Conservation (phyloP, 2,888 invertebrate genomes). For the Mechanitis mazaeus region DNA sequence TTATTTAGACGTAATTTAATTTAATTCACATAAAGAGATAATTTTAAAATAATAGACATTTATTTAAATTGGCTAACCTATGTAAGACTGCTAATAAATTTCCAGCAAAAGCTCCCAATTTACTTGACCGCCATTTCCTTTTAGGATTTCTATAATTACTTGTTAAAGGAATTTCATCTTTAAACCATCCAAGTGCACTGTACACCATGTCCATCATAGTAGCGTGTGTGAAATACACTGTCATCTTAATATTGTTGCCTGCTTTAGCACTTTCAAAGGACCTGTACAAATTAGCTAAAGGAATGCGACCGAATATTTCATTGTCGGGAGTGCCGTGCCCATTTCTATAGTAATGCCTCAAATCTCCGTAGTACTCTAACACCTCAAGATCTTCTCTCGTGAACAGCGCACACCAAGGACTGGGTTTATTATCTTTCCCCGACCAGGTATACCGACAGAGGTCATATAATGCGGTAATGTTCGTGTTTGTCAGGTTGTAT, state of each 20-base stretch:
- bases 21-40: too few species aligned
- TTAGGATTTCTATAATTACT: slow-evolving; percentile 76
- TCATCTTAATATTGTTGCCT: slow-evolving; percentile 64
- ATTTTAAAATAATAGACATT: too few species aligned
- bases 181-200: slow-evolving; percentile 79
- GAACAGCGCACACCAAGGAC: slow-evolving; percentile 87
- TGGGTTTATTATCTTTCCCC: slow-evolving; percentile 60
- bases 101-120: slow-evolving; percentile 80
- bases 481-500: slow-evolving; percentile 44
- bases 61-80: slow-evolving; percentile 60
- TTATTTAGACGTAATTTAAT: too few species aligned
- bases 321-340: slow-evolving; percentile 70
- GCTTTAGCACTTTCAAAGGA: slow-evolving; percentile 63
- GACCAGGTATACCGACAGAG: slow-evolving; percentile 87
- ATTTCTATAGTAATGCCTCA: slow-evolving; percentile 81
- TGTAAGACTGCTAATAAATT: slow-evolving; percentile 85
- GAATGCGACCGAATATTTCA: slow-evolving; percentile 79
- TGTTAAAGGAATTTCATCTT: slow-evolving; percentile 76
- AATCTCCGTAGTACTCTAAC: slow-evolving; percentile 85
- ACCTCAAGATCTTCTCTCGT: slow-evolving; percentile 81
- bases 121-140: slow-evolving; percentile 82
- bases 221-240: slow-evolving; percentile 82
- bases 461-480: slow-evolving; percentile 82
- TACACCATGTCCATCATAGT: slow-evolving; percentile 79
- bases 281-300: slow-evolving; percentile 80